These are phyloP conservation scores for Adela reaumurella DNA, from an alignment of 2,888 invertebrate species.

Conservation along the genomic window DNA sequence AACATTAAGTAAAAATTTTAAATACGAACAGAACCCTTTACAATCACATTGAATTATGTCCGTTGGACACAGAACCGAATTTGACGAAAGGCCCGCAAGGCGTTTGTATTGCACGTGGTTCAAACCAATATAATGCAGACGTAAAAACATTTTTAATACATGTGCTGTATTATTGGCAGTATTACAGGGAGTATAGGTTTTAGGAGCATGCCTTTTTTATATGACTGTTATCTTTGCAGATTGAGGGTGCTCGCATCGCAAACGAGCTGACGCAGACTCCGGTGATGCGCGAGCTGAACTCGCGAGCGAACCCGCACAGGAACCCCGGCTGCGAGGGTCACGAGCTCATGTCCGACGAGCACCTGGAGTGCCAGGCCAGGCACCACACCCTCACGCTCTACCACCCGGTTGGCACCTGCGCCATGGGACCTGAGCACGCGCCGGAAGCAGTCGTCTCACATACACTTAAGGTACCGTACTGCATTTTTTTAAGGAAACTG, in stretches of 20 bases:
- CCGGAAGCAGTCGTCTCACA: conserved; percentile 67
- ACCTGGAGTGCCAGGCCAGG: conserved; percentile 71
- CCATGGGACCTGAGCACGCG: conserved; percentile 65
- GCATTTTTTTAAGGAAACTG: neutral
- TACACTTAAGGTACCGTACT: conserved; percentile 40
- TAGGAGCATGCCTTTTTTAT: no score
- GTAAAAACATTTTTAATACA: no score
- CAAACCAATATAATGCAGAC: no score
- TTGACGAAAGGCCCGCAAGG: no score
- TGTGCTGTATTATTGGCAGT: no score
- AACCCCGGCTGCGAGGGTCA: conserved; percentile 64
- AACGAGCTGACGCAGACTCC: conserved; percentile 58
- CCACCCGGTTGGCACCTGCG: conserved; percentile 78
- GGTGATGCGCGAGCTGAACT: conserved; percentile 58
- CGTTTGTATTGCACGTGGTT: no score
- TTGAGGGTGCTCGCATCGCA: conserved; percentile 71
- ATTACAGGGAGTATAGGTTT: no score
- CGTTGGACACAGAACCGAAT: no score
- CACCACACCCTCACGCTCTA: conserved; percentile 77
- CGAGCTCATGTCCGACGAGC: conserved; percentile 66
- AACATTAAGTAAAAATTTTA: no score
- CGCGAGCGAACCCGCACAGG: conserved; percentile 59
- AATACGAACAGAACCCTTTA: no score
- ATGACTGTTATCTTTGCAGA: no score
- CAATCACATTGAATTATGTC: no score